Conservation (phyloP, 2,113 vertebrate genomes). For the Pluvialis apricaria region DNA sequence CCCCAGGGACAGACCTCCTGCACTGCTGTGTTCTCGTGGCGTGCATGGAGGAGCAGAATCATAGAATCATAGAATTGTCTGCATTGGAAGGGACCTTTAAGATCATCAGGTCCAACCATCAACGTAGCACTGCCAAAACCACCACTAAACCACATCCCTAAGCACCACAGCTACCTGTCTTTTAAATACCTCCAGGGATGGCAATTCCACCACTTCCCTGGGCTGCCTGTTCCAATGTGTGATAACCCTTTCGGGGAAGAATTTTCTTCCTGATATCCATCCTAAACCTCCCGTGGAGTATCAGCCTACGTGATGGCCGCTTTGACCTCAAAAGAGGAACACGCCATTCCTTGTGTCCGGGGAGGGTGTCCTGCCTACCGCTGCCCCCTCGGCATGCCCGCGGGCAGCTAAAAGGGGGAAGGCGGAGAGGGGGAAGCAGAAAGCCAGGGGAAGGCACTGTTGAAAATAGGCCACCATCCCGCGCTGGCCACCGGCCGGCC, state of each 20-base stretch:
- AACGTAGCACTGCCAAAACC: too few species aligned
- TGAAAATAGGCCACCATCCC: neutral
- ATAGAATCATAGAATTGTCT: too few species aligned
- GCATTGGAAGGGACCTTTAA: too few species aligned
- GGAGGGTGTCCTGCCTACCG: neutral
- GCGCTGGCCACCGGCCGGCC: neutral
- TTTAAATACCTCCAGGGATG: too few species aligned
- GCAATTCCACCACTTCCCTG: too few species aligned
- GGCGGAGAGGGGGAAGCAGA: neutral
- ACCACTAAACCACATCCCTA: too few species aligned
- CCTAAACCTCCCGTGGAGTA: neutral
- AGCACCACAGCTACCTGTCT: too few species aligned
- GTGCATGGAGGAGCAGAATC: neutral
- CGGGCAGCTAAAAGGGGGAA: neutral
- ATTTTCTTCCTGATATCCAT: too few species aligned
- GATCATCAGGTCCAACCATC: too few species aligned
- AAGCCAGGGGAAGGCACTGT: neutral
- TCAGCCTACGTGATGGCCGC: rapidly evolving
- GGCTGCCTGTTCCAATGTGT: too few species aligned
- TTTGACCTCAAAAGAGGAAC: neutral
- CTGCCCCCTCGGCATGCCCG: rapidly evolving
- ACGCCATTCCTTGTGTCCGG: rapidly evolving
- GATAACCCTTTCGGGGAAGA: too few species aligned
- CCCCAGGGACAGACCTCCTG: neutral
- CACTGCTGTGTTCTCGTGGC: neutral